Conservation (phyloP, 2,797 vertebrate genomes). For the Threskiornis aethiopicus region DNA sequence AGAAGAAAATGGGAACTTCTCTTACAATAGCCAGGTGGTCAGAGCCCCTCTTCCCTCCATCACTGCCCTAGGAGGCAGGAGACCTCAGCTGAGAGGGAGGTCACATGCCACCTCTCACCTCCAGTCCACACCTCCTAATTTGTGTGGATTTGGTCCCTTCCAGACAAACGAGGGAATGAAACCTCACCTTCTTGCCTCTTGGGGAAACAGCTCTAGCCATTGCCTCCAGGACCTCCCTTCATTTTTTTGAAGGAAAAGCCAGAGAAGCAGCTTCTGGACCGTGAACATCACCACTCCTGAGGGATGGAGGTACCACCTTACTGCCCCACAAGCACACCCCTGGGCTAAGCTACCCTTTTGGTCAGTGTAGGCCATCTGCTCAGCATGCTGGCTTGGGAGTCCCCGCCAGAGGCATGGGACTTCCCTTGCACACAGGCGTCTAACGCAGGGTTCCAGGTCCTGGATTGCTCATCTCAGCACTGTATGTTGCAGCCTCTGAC, state of each 20-base stretch:
- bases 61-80: background rate
- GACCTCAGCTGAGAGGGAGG: background rate
- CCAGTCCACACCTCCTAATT: background rate
- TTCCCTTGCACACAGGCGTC: background rate
- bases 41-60: background rate
- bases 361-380: background rate
- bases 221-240: fast-evolving
- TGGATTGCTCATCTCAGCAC: background rate
- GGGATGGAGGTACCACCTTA: background rate
- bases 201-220: background rate
- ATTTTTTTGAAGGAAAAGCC: background rate
- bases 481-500: background rate
- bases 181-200: background rate
- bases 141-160: background rate
- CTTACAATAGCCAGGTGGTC: background rate
- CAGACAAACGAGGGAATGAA: background rate
- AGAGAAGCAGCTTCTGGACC: background rate
- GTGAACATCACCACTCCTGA: background rate
- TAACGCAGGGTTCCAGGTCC: background rate
- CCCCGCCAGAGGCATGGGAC: fast-evolving
- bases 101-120: background rate
- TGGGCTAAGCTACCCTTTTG: background rate
- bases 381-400: background rate
- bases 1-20: background rate
- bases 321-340: background rate